Conservation (phyloP, 2,797 vertebrate genomes). For the Buphagus erythrorhynchus region DNA sequence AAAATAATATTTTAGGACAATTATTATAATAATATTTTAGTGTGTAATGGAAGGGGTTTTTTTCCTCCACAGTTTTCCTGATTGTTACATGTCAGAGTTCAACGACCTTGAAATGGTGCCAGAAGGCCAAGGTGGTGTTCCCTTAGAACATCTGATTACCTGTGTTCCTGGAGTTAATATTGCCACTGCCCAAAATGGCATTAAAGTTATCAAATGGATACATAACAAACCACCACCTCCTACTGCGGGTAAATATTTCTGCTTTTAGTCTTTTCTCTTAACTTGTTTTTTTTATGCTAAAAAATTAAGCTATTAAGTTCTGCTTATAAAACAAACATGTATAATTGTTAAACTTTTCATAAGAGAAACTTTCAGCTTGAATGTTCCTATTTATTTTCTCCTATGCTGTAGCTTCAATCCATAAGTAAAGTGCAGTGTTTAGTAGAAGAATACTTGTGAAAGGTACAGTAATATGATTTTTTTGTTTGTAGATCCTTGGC, state of each 20-base stretch:
- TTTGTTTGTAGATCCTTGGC: conserved; percentile 86
- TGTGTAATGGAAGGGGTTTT: background rate
- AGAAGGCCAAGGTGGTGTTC: conserved; percentile 86
- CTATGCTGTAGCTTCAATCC: background rate
- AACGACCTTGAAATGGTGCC: conserved; percentile 80
- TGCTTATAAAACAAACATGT: background rate
- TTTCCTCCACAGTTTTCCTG: conserved; percentile 84
- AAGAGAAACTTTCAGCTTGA: background rate
- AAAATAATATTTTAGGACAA: background rate
- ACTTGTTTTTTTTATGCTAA: background rate
- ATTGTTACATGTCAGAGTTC: conserved; percentile 93
- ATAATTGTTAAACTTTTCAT: background rate
- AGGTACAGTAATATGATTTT: background rate
- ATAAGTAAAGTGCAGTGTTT: background rate
- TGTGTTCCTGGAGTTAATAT: conserved; percentile 94
- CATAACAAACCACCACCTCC: conserved; percentile 93
- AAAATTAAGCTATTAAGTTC: background rate
- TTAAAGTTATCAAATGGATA: conserved; percentile 98
- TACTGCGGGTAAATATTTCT: conserved; percentile 81
- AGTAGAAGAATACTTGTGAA: background rate
- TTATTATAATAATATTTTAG: background rate
- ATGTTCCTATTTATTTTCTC: background rate
- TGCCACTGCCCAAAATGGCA: conserved; percentile 92
- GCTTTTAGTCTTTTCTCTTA: background rate
- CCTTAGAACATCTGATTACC: conserved; percentile 96